Evolutionary conservation across 2,797 vertebrate species (phyloP).

Genomic region (Nothura maculosa): DNA sequence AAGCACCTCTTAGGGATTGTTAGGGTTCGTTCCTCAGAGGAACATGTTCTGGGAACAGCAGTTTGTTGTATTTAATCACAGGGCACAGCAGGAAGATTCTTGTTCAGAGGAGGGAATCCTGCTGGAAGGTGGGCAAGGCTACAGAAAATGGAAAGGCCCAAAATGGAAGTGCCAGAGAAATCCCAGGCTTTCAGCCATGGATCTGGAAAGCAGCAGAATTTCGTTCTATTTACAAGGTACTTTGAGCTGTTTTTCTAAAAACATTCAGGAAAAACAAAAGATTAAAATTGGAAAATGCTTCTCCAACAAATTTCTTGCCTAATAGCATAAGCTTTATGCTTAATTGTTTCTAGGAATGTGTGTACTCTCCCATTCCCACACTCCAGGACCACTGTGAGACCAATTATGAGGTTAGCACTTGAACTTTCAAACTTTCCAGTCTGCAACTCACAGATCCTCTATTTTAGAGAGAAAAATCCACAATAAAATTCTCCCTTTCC

Average conservation of each 20-base stretch:
- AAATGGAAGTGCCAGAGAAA: constrained; percentile 15
- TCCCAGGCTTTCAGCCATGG: neutral
- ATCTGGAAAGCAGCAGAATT: fast-evolving
- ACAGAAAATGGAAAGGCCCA: neutral
- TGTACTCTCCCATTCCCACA: neutral
- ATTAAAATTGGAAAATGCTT: neutral
- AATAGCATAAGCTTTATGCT: neutral
- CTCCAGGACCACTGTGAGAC: neutral
- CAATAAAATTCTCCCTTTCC: neutral
- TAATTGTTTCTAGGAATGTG: neutral
- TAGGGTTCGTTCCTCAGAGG: neutral
- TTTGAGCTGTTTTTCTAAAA: constrained; percentile 4
- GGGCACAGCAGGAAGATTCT: fast-evolving
- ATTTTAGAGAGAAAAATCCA: neutral
- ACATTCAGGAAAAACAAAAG: neutral
- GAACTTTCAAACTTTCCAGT: neutral
- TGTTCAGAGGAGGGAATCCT: neutral
- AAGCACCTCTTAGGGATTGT: neutral
- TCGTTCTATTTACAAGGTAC: neutral
- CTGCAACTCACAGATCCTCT: neutral
- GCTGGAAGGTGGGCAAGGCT: neutral
- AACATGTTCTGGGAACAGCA: neutral
- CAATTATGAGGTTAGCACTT: neutral
- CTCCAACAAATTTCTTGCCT: neutral
- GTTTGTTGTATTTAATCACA: neutral